These are phyloP conservation scores for Nematostella vectensis DNA, from an alignment of 92 coral and sea anemone species.

Conservation along the genomic window DNA sequence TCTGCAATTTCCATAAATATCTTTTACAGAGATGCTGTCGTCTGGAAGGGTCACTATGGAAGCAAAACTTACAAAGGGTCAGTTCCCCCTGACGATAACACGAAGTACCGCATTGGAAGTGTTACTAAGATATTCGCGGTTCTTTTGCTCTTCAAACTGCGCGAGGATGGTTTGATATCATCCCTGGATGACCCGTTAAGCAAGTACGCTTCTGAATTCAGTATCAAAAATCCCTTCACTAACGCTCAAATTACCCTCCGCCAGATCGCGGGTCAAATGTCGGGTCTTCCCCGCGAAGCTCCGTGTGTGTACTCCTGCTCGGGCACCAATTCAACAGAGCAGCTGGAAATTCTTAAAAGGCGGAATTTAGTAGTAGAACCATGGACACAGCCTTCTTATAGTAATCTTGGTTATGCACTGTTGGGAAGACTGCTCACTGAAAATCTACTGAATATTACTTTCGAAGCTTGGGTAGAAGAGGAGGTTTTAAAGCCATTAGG, in stretches of 20 bases:
- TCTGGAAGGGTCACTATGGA: constrained; percentile 36
- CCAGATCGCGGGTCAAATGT: constrained; percentile 37
- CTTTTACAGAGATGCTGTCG: constrained; percentile 11
- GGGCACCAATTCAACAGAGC: constrained; percentile 28
- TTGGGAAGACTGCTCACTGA: constrained; percentile 57
- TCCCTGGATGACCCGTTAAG: constrained; percentile 36
- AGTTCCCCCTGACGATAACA: constrained; percentile 25
- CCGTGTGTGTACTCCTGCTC: constrained; percentile 40
- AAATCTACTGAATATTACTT: constrained; percentile 42
- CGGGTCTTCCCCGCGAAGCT: constrained; percentile 57
- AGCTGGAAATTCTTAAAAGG: constrained; percentile 24
- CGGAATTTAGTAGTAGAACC: constrained; percentile 39
- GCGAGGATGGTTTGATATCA: constrained; percentile 32
- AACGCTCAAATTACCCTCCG: constrained; percentile 21
- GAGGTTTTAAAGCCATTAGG: constrained; percentile 39
- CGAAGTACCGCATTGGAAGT: constrained; percentile 35
- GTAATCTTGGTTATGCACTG: constrained; percentile 63
- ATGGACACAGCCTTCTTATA: constrained; percentile 52
- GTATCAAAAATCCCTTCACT: constrained; percentile 25
- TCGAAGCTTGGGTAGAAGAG: constrained; percentile 41
- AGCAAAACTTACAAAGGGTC: constrained; percentile 26
- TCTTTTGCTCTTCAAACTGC: constrained; percentile 22
- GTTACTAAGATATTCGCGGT: constrained; percentile 39
- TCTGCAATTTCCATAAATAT: constrained; percentile 29
- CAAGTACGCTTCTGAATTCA: constrained; percentile 29